These are phyloP conservation scores for Zingel zingel DNA, from an alignment of 2,113 vertebrate genomes.

Conservation along the genomic window DNA sequence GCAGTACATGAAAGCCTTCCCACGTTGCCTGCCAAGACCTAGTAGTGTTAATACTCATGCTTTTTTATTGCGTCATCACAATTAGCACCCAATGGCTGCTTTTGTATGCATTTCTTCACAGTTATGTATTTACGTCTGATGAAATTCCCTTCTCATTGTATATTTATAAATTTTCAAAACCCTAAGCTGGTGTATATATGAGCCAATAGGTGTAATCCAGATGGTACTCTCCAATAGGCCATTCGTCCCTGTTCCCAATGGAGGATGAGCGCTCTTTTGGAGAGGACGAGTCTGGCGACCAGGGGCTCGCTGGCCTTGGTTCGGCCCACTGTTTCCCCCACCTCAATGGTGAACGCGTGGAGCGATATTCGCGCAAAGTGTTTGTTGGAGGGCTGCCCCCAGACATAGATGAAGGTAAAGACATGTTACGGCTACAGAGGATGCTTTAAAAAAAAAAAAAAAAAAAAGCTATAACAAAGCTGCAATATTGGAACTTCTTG, in stretches of 20 bases:
- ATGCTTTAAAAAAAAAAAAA: neutral
- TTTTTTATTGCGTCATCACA: constrained; percentile 29
- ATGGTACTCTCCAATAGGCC: constrained; percentile 83
- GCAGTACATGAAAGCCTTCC: neutral
- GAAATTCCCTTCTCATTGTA: constrained; percentile 11
- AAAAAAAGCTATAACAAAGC: neutral
- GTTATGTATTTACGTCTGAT: constrained; percentile 19
- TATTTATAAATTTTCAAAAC: neutral
- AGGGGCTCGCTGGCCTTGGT: constrained; percentile 91
- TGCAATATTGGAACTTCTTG: neutral
- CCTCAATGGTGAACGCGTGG: constrained; percentile 97
- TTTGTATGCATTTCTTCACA: constrained; percentile 9
- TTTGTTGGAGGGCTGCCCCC: constrained; percentile 97
- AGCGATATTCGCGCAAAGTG: constrained; percentile 97
- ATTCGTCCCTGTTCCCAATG: constrained; percentile 98
- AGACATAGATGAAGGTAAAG: constrained; percentile 97
- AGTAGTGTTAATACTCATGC: constrained; percentile 5
- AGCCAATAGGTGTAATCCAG: constrained; percentile 14
- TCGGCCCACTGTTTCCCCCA: constrained; percentile 97
- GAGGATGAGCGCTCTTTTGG: constrained; percentile 93
- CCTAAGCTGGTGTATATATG: neutral
- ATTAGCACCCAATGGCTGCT: constrained; percentile 37
- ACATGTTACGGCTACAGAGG: neutral
- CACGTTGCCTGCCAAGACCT: constrained; percentile 2
- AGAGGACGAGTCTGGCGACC: constrained; percentile 95